phyloP scores from a whole-genome alignment of 2,797 vertebrate genomes.

The Selene dorsalis region DNA sequence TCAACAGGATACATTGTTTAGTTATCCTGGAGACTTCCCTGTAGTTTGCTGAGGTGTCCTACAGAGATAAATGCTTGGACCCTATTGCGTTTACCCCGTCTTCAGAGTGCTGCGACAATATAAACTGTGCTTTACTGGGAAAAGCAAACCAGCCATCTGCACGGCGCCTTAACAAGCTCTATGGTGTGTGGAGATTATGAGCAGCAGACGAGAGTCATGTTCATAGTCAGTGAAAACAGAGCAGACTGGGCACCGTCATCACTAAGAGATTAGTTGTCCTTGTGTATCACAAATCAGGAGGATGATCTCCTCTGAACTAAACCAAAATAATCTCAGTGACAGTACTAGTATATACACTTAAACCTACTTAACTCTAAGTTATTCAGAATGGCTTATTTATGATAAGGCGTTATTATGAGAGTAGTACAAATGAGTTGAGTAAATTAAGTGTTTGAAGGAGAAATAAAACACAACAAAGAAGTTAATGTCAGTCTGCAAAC shows the following conservation, averaged over 20 bases:
- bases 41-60: slow-evolving; percentile 4
- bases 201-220: slow-evolving; percentile 10
- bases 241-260: background rate
- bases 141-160: slow-evolving; percentile 16
- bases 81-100: background rate
- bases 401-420: background rate
- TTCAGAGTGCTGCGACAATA: background rate
- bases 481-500: background rate
- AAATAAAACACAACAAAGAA: background rate
- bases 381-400: background rate
- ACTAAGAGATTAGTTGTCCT: slow-evolving; percentile 24
- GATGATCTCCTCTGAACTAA: slow-evolving; percentile 34
- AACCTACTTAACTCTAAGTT: too few relatives aligned
- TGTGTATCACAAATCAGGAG: background rate
- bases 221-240: background rate
- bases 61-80: slow-evolving; percentile 9
- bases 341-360: background rate
- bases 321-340: slow-evolving; percentile 28
- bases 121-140: background rate
- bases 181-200: slow-evolving; percentile 24
- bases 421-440: background rate
- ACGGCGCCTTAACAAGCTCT: background rate
- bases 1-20: background rate
- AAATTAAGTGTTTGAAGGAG: background rate
- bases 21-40: background rate